A percentile compares a stretch with the other conserved stretches of the same genome.
Evolutionary conservation across 2,888 invertebrate species (phyloP).

Genomic region (Hyles lineata): DNA sequence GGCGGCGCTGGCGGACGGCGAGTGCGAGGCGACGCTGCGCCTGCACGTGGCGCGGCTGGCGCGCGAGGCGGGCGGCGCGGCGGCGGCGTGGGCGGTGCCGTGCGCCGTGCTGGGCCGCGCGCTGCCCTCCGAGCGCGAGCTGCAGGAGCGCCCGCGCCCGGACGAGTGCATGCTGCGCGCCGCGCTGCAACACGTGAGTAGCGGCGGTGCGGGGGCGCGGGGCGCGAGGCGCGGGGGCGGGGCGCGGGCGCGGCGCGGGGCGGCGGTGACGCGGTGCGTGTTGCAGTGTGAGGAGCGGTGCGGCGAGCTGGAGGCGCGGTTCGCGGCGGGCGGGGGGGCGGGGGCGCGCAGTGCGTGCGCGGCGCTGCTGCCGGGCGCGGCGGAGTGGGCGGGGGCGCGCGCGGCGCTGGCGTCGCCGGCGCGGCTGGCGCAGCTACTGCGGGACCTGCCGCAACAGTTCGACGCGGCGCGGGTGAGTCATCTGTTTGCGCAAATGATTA

Average conservation of each 20-base stretch:
- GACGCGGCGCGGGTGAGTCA: slow-evolving; percentile 37
- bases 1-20: slow-evolving; percentile 40
- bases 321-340: slow-evolving; percentile 34
- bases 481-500: neutral
- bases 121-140: slow-evolving; percentile 37
- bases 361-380: slow-evolving; percentile 52
- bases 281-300: slow-evolving; percentile 55
- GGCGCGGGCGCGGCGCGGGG: slow-evolving; percentile 32
- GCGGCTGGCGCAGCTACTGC: slow-evolving; percentile 38
- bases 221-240: slow-evolving; percentile 49
- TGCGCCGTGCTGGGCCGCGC: slow-evolving; percentile 44
- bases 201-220: slow-evolving; percentile 41
- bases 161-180: slow-evolving; percentile 27
- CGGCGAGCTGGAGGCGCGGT: slow-evolving; percentile 46
- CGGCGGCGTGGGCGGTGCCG: slow-evolving; percentile 41
- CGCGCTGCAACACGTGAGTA: slow-evolving; percentile 33
- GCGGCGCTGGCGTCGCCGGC: slow-evolving; percentile 42
- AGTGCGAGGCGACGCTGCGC: slow-evolving; percentile 39
- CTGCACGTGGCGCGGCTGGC: slow-evolving; percentile 55
- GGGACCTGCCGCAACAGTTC: slow-evolving; percentile 37
- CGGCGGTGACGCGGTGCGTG: slow-evolving; percentile 31
- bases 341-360: slow-evolving; percentile 32
- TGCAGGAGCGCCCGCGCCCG: slow-evolving; percentile 36
- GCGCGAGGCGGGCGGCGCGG: slow-evolving; percentile 41
- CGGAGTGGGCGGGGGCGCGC: slow-evolving; percentile 57